Evolutionary conservation across 2,888 invertebrate genomes (phyloP), one percentile per base, ranked within the genome.

Genomic region (Netelia fuscicornis): DNA sequence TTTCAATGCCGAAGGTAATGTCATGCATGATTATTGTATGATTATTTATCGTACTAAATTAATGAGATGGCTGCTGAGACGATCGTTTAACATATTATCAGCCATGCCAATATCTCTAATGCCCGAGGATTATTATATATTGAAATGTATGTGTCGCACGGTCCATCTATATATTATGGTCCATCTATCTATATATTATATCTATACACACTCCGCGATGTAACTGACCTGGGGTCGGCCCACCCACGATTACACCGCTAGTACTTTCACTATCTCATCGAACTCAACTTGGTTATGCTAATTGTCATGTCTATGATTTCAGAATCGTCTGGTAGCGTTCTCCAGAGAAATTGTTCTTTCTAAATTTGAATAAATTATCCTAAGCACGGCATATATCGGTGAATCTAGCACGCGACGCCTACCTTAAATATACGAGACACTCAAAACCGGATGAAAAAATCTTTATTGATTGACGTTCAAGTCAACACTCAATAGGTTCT

Each of bases 241-340:
- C 65, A 58, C 80, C 78, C 65, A 82, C 74, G 64, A 76, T 54
- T 64, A 78, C 67, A 72, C 62, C 78, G 81, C 54, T 72, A 83
- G 67, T 68, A 86, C 85, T 83, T 86, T 86, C 85, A 86, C 85
- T 81, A 74, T 70, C 52, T n/a, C 13, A 13, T 85, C 67, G 58
- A 70, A 72, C 77, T 74, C 79, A 76, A 78, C 71, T 76, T 42
- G 20, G 67, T 65, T 79, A 84, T 81, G 84, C 74, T 68, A 81
- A 84, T 64, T 52, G 52, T 52, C 25, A 11, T 17, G 65, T 9
- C 42, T 42, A 52, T 25, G 81, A 48, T 64, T 64, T 48, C 52
- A 78, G 52, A 81, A 72, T n/a, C 79, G 25, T 48, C 37, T 74
- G 17, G 8, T 37, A 13, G 64, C 17, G 30, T 20, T 77, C 37